Base-by-base conservation (phyloP, 1,140 invertebrate species). In the Drosophila pectinifera region DNA sequence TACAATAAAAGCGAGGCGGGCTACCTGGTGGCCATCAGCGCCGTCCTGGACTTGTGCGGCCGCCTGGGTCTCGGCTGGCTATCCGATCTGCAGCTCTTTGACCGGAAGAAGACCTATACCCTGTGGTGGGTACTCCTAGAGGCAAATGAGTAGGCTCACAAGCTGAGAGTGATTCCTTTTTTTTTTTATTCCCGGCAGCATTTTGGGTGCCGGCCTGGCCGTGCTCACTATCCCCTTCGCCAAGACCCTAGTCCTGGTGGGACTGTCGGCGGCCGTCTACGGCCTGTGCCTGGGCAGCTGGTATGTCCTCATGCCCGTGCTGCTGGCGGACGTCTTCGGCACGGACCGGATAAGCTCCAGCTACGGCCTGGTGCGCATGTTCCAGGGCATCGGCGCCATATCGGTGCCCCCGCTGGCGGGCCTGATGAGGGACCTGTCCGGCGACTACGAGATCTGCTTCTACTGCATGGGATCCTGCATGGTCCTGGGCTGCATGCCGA, bases 401-500 rank as follows among this genome's bases (percentile, higher is more conserved):
- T 95, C 95, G 22, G 94, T 96, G 58, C 95, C 95, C 10, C 95
- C 95, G 1, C 93, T 95, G 53, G 94, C 95, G 70, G 95, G 95
- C 20, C 93, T 95, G 22, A 69, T 96, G 20, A 93, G 95, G 8
- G 95, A 96, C 82, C 93, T 95, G 1, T 95, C 95, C 0, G 95
- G 95, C 13, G 95, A 94, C 54, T 96, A 96, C 79, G 94, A 94
- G 0, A 94, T 95, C 70, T 95, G 95, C 88, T 96, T 96, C 91
- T 94, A 95, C 72, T 95, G 95, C 68, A 96, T 96, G 95, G 95
- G 95, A 11, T 94, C 95, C 5, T 95, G 95, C 77, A 96, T 96
- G 95, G 94, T 95, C 1, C 89, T 95, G 41, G 95, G 95, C 48
- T 94, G 95, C 57, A 90, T 95, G 36, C 95, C 95, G 4, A 85